Evolutionary conservation across 1,140 invertebrate species (phyloP), one percentile per base, ranked within the genome.

Genomic region (Zaprionus inermis): DNA sequence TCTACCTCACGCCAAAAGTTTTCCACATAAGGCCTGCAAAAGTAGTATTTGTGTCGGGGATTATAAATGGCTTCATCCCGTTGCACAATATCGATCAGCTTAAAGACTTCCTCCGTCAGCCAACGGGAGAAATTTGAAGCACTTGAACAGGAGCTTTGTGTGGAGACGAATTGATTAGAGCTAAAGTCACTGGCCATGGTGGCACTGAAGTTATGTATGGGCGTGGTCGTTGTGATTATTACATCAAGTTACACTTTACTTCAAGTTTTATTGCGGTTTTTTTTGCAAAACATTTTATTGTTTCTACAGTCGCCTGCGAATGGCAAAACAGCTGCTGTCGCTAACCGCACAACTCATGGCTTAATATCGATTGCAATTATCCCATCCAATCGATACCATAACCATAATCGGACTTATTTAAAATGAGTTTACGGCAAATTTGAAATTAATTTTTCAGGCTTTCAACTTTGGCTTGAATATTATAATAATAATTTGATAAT

Each of bases 1-100:
- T 92, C 91, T 16, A 92, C 89, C 22, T 92, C 91, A 30, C 91
- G 80, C 91, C 91, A 92, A 30, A 92, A 92, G 72, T 90, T 92
- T 38, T 92, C 91, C 14, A 92, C 91, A 56, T 92, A 92, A 4
- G 91, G 91, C 11, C 91, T 82, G 54, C 91, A 92, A 38, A 92
- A 92, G 64, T 92, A 92, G 38, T 92, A 91, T 36, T 92, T 92
- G 52, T 92, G 88, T 3, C 91, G 55, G 2, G 91, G 91, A 78
- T 92, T 92, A 63, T 92, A 92, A 38, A 92, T 92, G 9, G 91
- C 91, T 52, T 92, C 91, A 81, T 92, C 89, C 14, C 83, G 68
- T 41, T 90, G 90, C 22, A 92, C 91, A 72, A 92, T 76, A 74
- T 92, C 91, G 34, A 92, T 92, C 55, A 92, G 34, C 34, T 88